Percentiles rank a stretch among this genome's conserved stretches.
These are phyloP conservation scores for Propithecus deckenii DNA, from an alignment of 2,797 vertebrate genomes.

Conservation along the genomic window DNA sequence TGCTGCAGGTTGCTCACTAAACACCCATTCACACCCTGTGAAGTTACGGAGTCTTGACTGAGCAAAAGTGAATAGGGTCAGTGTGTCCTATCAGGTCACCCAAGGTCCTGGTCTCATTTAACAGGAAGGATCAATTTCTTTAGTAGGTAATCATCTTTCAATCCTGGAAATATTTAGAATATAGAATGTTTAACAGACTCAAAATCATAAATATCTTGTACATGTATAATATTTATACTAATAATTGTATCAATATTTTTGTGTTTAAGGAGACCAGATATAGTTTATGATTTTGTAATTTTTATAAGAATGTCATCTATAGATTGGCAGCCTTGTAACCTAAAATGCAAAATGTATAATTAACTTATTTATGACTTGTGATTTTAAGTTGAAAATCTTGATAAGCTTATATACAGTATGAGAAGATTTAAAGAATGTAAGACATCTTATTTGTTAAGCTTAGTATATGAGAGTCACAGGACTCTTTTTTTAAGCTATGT, in stretches of 20 bases:
- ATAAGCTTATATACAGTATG: not conserved
- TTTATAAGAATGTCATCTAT: not conserved
- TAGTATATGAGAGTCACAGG: not conserved
- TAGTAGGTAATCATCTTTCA: not conserved
- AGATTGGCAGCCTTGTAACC: not conserved
- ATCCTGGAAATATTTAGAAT: not conserved
- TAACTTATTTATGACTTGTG: not conserved
- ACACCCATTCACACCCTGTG: not conserved
- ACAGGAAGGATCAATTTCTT: not conserved
- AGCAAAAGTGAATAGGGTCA: not conserved
- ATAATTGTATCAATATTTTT: not conserved
- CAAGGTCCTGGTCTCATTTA: not conserved
- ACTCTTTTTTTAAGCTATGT: not conserved
- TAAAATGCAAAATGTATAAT: not conserved
- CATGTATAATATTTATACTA: not conserved
- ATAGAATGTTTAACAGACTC: not conserved
- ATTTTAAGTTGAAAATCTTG: constrained; percentile 11
- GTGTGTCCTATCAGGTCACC: not conserved
- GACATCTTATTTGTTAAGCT: not conserved
- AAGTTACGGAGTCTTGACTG: not conserved
- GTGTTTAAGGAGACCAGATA: not conserved
- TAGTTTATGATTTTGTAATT: not conserved
- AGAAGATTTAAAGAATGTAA: not conserved
- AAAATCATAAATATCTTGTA: not conserved
- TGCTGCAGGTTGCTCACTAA: not conserved